phyloP scores from a whole-genome alignment of 2,888 invertebrate species.

The Parthenolecanium corni region DNA sequence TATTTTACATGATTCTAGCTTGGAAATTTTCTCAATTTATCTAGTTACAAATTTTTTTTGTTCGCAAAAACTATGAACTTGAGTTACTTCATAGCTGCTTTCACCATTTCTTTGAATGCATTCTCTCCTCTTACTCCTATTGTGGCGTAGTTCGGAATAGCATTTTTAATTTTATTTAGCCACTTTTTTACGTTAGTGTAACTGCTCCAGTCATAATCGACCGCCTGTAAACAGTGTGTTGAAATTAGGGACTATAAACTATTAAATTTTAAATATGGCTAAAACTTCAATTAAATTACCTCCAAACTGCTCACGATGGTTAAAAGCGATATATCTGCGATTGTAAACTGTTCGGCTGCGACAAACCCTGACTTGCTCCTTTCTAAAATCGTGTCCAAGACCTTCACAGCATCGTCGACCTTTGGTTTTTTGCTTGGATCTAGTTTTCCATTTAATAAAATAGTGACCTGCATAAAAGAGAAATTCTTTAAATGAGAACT shows the following conservation, averaged over 20 bases:
- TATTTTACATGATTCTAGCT: no score
- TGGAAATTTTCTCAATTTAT: no score
- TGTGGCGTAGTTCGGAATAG: slow-evolving; percentile 7
- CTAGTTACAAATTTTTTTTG: no score
- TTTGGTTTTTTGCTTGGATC: slow-evolving; percentile 18
- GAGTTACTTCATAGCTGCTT: slow-evolving; percentile 6
- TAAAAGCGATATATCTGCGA: slow-evolving; percentile 22
- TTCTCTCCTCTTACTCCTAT: slow-evolving; percentile 8
- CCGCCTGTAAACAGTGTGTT: slow-evolving; percentile 19
- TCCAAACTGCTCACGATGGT: slow-evolving; percentile 8
- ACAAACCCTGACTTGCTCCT: slow-evolving; percentile 5
- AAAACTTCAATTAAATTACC: slow-evolving; percentile 3
- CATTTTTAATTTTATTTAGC: slow-evolving; percentile 12
- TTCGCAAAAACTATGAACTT: no score
- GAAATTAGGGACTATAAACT: no score
- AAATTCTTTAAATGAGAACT: not conserved
- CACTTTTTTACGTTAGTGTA: not conserved
- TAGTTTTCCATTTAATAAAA: slow-evolving; percentile 22
- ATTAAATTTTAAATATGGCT: not conserved
- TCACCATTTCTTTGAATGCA: slow-evolving; percentile 19
- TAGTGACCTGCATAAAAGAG: not conserved
- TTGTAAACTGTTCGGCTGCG: slow-evolving; percentile 15
- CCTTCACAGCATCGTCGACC: slow-evolving; percentile 17
- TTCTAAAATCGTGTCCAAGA: slow-evolving; percentile 13
- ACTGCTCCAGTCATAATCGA: slow-evolving; percentile 11